phyloP scores from a whole-genome alignment of 2,113 vertebrate species.

The Helogale parvula region DNA sequence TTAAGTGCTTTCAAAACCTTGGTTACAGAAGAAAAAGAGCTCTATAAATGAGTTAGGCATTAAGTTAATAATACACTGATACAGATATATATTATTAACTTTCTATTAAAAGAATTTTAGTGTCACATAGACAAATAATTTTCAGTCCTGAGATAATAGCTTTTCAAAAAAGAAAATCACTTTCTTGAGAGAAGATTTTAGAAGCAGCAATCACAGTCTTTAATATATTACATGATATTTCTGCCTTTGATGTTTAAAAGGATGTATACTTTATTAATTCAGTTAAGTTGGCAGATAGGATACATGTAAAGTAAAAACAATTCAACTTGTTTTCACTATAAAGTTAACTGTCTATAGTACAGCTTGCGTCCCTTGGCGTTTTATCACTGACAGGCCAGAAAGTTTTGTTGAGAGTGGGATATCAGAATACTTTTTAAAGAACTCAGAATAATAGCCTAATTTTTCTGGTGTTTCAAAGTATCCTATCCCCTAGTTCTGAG shows the following conservation, averaged over 20 bases:
- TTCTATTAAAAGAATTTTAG: constrained; percentile 52
- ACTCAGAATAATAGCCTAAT: background rate
- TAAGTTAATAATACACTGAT: constrained; percentile 35
- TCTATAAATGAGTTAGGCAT: constrained; percentile 9
- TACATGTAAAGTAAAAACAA: background rate
- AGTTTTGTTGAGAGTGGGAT: background rate
- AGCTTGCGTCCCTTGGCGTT: background rate
- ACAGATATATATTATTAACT: background rate
- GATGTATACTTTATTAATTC: background rate
- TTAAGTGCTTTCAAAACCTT: background rate
- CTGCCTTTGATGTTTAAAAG: constrained; percentile 20
- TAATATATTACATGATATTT: background rate
- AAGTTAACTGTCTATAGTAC: background rate
- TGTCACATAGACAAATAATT: constrained; percentile 28
- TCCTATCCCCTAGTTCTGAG: background rate
- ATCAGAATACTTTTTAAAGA: background rate
- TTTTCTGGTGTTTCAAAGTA: background rate
- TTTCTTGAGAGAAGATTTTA: constrained; percentile 40
- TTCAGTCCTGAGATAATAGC: constrained; percentile 1
- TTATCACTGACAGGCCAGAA: background rate
- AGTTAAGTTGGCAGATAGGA: background rate
- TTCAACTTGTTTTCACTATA: background rate
- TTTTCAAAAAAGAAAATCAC: constrained; percentile 45
- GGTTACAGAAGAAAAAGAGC: background rate
- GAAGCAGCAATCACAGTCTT: background rate